Conservation (phyloP, 2,113 vertebrate genomes). For the Melospiza georgiana region DNA sequence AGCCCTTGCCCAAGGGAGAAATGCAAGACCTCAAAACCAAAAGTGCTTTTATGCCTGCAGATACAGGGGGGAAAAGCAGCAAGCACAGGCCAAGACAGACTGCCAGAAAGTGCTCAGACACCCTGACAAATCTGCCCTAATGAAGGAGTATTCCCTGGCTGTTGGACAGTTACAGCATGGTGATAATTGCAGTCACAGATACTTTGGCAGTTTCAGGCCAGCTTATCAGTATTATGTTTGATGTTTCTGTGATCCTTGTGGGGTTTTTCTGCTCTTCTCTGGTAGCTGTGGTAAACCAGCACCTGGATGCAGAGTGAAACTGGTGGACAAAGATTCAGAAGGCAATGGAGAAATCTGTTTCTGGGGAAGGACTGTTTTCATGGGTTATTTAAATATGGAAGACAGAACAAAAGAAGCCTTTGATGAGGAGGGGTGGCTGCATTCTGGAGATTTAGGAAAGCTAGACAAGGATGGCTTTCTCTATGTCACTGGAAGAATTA, state of each 20-base stretch:
- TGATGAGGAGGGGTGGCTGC: constrained; percentile 87
- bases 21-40: neutral
- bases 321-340: constrained; percentile 75
- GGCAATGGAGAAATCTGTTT: constrained; percentile 87
- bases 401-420: constrained; percentile 83
- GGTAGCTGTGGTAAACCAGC: constrained; percentile 82
- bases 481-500: constrained; percentile 87
- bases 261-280: neutral
- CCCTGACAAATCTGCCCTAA: neutral
- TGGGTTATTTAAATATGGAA: constrained; percentile 90
- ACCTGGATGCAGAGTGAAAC: constrained; percentile 83
- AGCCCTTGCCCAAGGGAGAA: neutral
- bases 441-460: constrained; percentile 84
- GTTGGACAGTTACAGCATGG: neutral
- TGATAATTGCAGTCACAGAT: neutral
- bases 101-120: neutral
- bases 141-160: neutral
- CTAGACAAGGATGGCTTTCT: constrained; percentile 85
- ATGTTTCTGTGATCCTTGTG: neutral
- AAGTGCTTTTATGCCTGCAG: neutral
- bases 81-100: neutral
- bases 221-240: neutral
- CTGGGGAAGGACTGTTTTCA: constrained; percentile 90
- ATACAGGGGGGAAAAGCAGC: neutral
- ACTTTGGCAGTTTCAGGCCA: neutral